phyloP scores from a whole-genome alignment of 1,140 invertebrate species.

The Cotesia vestalis region DNA sequence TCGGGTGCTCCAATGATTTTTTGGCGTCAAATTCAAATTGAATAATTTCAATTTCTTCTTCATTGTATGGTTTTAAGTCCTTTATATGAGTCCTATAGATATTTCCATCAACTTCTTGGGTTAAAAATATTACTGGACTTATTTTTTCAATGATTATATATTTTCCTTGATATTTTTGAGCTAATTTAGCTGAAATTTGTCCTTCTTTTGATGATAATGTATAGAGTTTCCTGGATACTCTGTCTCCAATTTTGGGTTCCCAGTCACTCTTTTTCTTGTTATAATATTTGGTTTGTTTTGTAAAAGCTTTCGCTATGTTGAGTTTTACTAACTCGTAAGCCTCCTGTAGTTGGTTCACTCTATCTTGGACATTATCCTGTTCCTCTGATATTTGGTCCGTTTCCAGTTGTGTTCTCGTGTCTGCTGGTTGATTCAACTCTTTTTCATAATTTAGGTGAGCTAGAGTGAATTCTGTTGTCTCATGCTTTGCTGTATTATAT shows the following conservation, averaged over 20 bases:
- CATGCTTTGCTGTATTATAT: slow-evolving; percentile 20
- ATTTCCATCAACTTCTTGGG: neutral
- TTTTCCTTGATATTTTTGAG: neutral
- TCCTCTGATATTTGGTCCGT: too few relatives aligned
- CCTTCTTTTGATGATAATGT: neutral
- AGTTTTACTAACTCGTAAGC: neutral
- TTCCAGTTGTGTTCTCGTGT: neutral
- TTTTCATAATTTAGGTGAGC: slow-evolving; percentile 25
- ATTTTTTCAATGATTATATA: neutral
- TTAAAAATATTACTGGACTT: neutral
- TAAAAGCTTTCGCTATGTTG: too few relatives aligned
- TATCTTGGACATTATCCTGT: neutral
- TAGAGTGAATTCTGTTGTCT: slow-evolving; percentile 11
- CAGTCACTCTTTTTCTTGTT: slow-evolving; percentile 4
- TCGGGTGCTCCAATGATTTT: too few relatives aligned
- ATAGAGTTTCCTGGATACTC: neutral
- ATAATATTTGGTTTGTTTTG: slow-evolving; percentile 1
- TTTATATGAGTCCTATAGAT: neutral
- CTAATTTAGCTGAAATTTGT: slow-evolving; percentile 7
- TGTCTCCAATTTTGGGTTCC: neutral
- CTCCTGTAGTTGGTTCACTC: neutral
- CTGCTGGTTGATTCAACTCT: neutral
- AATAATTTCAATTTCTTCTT: too few relatives aligned
- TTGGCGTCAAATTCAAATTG: too few relatives aligned
- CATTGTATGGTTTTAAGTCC: neutral